Conservation (phyloP, 1,140 invertebrate species). For the Periplaneta americana region DNA sequence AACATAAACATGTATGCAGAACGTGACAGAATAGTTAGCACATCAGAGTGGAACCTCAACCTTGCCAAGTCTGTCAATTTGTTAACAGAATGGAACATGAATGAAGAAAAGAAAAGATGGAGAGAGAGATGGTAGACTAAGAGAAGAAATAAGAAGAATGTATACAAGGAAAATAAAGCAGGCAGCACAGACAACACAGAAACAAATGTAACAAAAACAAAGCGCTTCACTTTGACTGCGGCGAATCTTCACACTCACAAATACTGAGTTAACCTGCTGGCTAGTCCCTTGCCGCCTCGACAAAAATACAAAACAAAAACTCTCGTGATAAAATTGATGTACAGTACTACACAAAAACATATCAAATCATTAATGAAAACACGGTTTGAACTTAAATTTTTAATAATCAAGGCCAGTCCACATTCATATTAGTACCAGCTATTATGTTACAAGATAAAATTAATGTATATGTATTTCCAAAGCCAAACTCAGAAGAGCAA, state of each 20-base stretch:
- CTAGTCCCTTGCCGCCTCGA: not conserved
- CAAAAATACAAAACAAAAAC: not conserved
- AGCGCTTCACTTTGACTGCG: not conserved
- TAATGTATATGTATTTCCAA: not conserved
- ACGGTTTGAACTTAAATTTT: not conserved
- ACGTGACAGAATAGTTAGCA: not conserved
- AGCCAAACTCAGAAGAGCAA: not conserved
- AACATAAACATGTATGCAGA: no score
- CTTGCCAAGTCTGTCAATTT: not conserved
- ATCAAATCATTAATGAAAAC: not conserved
- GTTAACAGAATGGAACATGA: not conserved
- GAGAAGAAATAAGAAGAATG: not conserved
- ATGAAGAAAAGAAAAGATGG: not conserved
- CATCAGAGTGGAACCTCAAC: not conserved
- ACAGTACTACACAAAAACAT: not conserved
- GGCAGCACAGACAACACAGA: slow-evolving; percentile 13
- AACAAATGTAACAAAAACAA: slow-evolving; percentile 10
- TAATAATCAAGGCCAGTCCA: not conserved
- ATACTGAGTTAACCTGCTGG: not conserved
- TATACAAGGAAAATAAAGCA: not conserved
- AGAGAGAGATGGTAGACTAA: not conserved
- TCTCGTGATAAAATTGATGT: not conserved
- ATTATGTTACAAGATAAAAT: not conserved
- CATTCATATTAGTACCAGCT: not conserved
- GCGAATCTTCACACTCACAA: not conserved